Conservation (phyloP, 2,797 vertebrate genomes). For the Ficedula albicollis region DNA sequence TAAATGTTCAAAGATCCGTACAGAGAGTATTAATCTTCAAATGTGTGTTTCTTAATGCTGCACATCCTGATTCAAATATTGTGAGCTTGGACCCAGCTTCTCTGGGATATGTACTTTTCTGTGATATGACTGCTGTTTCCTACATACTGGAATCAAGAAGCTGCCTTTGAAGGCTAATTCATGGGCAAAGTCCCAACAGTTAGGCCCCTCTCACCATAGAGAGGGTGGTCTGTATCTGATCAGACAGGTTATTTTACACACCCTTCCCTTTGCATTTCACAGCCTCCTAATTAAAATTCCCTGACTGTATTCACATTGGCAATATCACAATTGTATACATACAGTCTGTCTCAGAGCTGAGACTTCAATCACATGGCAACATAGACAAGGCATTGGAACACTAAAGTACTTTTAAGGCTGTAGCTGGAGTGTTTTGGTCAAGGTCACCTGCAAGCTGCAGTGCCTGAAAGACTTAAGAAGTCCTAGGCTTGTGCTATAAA, state of each 20-base stretch:
- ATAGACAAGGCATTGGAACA: not conserved
- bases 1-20: not conserved
- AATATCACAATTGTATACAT: not conserved
- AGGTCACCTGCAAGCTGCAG: not conserved
- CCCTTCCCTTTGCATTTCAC: not conserved
- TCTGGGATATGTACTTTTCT: not conserved
- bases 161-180: not conserved
- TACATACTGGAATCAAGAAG: not conserved
- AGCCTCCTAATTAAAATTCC: not conserved
- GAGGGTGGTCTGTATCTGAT: not conserved
- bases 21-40: not conserved
- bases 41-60: not conserved
- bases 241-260: not conserved
- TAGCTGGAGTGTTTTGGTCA: not conserved
- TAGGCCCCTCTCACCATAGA: not conserved
- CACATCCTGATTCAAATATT: not conserved
- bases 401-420: not conserved
- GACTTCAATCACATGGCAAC: not conserved
- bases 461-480: not conserved
- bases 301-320: not conserved
- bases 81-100: not conserved
- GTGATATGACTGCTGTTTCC: not conserved
- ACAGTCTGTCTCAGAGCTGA: not conserved
- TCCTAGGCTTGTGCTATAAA: not conserved
- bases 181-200: not conserved